These are phyloP conservation scores for Dendropsophus ebraccatus DNA, from an alignment of 2,113 vertebrate species.

Conservation along the genomic window DNA sequence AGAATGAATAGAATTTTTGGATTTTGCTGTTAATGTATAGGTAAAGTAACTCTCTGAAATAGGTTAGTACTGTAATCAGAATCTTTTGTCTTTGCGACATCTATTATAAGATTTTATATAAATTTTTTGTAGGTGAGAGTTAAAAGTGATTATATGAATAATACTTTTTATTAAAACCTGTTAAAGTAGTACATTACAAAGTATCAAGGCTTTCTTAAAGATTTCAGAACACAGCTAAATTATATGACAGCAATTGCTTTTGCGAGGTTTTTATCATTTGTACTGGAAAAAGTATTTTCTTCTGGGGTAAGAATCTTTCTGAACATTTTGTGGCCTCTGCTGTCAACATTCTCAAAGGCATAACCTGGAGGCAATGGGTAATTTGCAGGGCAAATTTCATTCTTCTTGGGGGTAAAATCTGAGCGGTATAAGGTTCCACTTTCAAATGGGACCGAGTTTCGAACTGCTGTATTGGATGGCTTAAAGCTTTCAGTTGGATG, in stretches of 20 bases:
- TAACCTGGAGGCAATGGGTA: conserved; percentile 74
- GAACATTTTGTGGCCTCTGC: conserved; percentile 81
- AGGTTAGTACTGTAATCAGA: neutral
- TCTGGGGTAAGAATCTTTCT: conserved; percentile 64
- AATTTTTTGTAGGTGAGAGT: neutral
- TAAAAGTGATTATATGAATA: neutral
- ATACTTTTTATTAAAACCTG: neutral
- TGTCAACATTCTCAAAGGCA: conserved; percentile 72
- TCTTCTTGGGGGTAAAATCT: conserved; percentile 76
- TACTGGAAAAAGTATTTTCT: conserved; percentile 2
- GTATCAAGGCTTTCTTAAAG: neutral
- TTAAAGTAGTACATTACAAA: neutral
- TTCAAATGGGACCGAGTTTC: conserved; percentile 68
- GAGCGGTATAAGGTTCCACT: conserved; percentile 73
- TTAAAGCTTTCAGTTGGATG: conserved; percentile 73
- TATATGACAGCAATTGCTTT: conserved; percentile 68
- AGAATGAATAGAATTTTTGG: neutral
- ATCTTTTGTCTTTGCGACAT: neutral
- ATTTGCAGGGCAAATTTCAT: conserved; percentile 75
- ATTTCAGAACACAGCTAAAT: neutral
- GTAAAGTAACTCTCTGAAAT: neutral
- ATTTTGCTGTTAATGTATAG: neutral
- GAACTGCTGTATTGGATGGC: conserved; percentile 61
- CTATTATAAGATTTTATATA: neutral
- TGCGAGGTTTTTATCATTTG: conserved; percentile 53